These are phyloP conservation scores for Catotricha subobsoleta DNA, from an alignment of 2,888 invertebrate species.

Conservation along the genomic window DNA sequence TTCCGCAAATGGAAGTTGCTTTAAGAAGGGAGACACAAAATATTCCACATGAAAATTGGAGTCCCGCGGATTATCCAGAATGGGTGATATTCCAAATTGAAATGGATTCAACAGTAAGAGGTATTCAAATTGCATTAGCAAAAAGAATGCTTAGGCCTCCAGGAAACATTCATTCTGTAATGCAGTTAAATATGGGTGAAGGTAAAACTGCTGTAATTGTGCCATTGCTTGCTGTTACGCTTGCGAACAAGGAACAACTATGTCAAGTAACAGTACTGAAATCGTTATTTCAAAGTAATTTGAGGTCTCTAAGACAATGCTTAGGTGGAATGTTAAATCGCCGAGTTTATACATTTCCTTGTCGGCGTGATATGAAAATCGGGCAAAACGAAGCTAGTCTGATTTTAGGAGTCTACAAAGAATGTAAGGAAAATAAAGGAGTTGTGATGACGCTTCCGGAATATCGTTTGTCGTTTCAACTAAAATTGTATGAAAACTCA, in stretches of 20 bases:
- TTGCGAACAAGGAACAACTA: background rate
- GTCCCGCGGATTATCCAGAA: constrained; percentile 1
- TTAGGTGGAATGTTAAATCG: constrained; percentile 5
- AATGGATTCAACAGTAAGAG: background rate
- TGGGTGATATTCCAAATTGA: constrained; percentile 7
- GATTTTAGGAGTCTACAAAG: background rate
- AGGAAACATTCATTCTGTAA: constrained; percentile 1
- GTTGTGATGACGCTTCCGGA: constrained; percentile 1
- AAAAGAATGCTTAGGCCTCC: constrained; percentile 3
- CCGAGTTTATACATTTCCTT: constrained; percentile 1
- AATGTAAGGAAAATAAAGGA: constrained; percentile 4
- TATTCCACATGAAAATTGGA: constrained; percentile 1
- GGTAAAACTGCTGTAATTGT: constrained; percentile 4
- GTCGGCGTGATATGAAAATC: constrained; percentile 4
- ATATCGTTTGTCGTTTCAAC: constrained; percentile 2
- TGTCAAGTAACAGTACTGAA: constrained; percentile 3
- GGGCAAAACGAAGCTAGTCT: background rate
- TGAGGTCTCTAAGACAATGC: background rate
- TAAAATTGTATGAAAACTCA: constrained; percentile 4
- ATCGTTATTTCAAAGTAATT: constrained; percentile 1
- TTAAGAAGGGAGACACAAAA: background rate
- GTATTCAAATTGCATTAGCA: background rate
- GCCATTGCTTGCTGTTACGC: background rate
- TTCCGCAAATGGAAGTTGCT: too few relatives aligned
- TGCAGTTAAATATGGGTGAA: constrained; percentile 6